Base-by-base conservation (phyloP, 2,888 invertebrate genomes). In the Hylaea fasciaria region DNA sequence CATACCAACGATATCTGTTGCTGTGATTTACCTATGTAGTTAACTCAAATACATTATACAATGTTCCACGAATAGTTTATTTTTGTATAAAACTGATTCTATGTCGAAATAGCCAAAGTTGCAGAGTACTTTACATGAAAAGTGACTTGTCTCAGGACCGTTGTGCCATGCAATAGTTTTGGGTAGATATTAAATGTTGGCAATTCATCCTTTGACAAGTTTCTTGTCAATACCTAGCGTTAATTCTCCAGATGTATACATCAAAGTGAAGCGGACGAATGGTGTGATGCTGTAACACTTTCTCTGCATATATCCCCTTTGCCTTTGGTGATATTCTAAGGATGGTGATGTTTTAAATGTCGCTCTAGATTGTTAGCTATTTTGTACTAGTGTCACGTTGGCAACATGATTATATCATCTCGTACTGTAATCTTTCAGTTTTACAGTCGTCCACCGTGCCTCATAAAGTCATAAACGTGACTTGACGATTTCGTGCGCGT, bases 321-420 rank as follows among this genome's bases (percentile, higher is more conserved):
- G 14, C 14, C 35, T 55, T 50, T 46, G 45, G 22, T 50, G 39
- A 22, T 35, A 13, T 29, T 13, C 22, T 45, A 14, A 37, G 29
- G 17, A n/a, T 46, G 54, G 22, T 55, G 60, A 41, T 55, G 45
- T 51, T 60, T 55, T 53, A 39, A 44, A 52, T 22, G 53, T 28
- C 43, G 29, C 29, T 52, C 37, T 9, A 14, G 14, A 12, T 39
- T 2, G 17, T 29, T 48, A 22, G 5, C 5, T 22, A 22, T 22
- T n/a, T n/a, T 22, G 22, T 22, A 3, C 5, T 22, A 17, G 45
- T 40, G 43, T 32, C 8, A 56, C 13, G n/a, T 22, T 49, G 54
- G 54, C 52, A 52, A 52, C 48, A 49, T 58, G 35, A 11, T 14
- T 49, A 4, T 16, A 52, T 22, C 35, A 13, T 5, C 22, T 22